Evolutionary conservation across 2,888 invertebrate genomes (phyloP), one percentile per base, ranked within the genome.

Genomic region (Dysmachus trigonus): DNA sequence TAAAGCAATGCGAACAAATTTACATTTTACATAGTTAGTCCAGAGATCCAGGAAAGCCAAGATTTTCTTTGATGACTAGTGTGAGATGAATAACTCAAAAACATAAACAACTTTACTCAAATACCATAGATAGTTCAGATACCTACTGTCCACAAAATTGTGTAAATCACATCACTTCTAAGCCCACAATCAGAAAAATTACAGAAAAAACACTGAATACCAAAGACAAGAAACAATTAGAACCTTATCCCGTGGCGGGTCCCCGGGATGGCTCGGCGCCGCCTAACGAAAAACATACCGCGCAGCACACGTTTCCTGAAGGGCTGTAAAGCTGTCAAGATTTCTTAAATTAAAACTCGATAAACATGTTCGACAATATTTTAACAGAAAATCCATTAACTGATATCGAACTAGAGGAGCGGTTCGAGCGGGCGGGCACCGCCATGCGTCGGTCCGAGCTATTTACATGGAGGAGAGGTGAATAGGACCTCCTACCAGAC

Each of bases 281-380:
- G 72, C 18, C 22, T 38, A 81, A 51, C 81, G 31, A 38, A 51
- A 79, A 81, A 33, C 31, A n/a, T 27, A 41, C 30, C 13, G 30
- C 38, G 71, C 27, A 81, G 31, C 31, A 22, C 47, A 82, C 27
- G 51, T 53, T 8, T 53, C 53, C 83, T 41, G 77, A 77, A 71
- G 77, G 62, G 77, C 71, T 71, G 77, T 85, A 85, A 85, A 85
- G 62, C 76, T 85, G 85, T 85, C 85, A 77, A 71, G 38, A 53
- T 85, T 85, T 84, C 72, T 86, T 84, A 84, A 84, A 84, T 86
- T 86, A 84, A 84, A 86, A 84, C 83, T 83, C 83, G 86, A 86
- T 86, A 84, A 84, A 77, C 86, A 86, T 86, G 86, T 84, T 86
- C 76, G 82, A 77, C 77, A 62, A 86, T 86, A 86, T 84, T 84